Evolutionary conservation across 2,797 vertebrate genomes (phyloP), one percentile per base, ranked within the genome.

Genomic region (Ctenopoma kingsleyae): DNA sequence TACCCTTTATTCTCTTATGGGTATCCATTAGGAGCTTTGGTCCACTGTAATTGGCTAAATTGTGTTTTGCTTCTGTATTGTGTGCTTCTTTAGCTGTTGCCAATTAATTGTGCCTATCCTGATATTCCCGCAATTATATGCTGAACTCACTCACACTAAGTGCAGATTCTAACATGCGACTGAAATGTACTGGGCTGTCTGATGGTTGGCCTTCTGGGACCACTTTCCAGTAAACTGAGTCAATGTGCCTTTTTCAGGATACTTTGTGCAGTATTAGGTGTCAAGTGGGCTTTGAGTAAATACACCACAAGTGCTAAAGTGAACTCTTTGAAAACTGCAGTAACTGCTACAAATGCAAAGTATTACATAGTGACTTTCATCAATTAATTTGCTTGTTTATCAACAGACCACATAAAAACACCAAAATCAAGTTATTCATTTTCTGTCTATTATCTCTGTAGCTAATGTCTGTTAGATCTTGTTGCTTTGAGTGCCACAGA

Each of bases 211-310:
- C 56, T 70, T 74, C 64, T 32, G 43, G 56, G 40, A 27, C 44
- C 40, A 30, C 68, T 73, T 75, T 61, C 56, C 60, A 25, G 68
- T 48, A 23, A 56, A 59, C n/a, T 41, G 19, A 85, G 84, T 83
- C 76, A 70, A 73, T 85, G 40, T 15, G 19, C 59, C 38, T 74
- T 62, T 75, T 65, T 36, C n/a, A 50, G 50, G 60, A 53, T 20
- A 5, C 27, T 70, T 68, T 68, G n/a, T 46, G 61, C 65, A 51
- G 48, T 38, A 59, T 63, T 63, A 66, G 23, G 25, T 60, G 27
- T 60, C 77, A 67, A 38, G 43, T 35, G n/a, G 38, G 25, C 12
- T 58, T 70, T 57, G 15, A 57, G 17, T 41, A 56, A 67, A 65
- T 23, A 22, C 44, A 8, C 35, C 43, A 54, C 20, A 47, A 51